These are phyloP conservation scores for Elysia crispata DNA, from an alignment of 2,888 invertebrate species.

Conservation along the genomic window DNA sequence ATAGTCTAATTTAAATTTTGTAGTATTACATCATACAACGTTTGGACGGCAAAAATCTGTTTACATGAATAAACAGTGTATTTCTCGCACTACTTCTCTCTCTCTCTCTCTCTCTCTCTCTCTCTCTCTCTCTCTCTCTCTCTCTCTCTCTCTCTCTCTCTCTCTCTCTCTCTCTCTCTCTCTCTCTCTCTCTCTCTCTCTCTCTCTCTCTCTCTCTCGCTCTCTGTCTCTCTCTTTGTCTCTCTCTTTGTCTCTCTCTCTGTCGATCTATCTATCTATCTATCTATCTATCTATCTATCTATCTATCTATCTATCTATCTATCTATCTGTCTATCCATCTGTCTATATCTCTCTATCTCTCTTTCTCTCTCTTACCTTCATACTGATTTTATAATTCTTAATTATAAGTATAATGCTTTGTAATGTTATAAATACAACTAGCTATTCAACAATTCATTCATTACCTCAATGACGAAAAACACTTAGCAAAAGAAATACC, in stretches of 20 bases:
- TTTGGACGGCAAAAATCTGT: too few relatives aligned
- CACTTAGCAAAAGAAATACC: not conserved
- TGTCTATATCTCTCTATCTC: too few relatives aligned
- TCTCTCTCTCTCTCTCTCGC: too few relatives aligned
- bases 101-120: conserved; percentile 24
- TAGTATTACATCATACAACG: too few relatives aligned
- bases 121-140: conserved; percentile 20
- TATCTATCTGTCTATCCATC: too few relatives aligned
- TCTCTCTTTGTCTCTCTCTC: too few relatives aligned
- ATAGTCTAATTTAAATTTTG: too few relatives aligned
- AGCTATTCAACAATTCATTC: too few relatives aligned
- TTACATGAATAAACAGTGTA: too few relatives aligned
- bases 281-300: not conserved
- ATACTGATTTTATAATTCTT: not conserved
- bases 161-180: conserved; percentile 23
- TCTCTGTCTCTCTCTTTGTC: too few relatives aligned
- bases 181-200: conserved; percentile 30
- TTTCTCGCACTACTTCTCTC: conserved; percentile 10
- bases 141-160: conserved; percentile 11
- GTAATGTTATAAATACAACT: not conserved
- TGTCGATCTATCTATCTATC: too few relatives aligned
- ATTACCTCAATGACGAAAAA: too few relatives aligned
- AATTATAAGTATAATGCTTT: not conserved
- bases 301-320: not conserved
- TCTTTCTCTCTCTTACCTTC: not conserved